Conservation (phyloP, 2,888 invertebrate genomes). For the Volucella inanis region DNA sequence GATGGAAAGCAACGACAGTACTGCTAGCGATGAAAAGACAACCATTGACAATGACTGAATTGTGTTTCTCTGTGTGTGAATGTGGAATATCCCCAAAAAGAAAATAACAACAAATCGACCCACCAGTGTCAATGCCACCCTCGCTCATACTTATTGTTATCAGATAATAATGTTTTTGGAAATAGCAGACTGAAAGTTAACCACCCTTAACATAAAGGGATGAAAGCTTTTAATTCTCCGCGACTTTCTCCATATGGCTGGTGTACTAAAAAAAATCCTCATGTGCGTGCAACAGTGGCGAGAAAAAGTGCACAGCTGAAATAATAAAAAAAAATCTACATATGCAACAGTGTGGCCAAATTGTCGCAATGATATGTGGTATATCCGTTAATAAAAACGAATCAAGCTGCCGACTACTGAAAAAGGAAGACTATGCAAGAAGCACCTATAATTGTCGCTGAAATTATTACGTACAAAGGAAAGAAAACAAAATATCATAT, state of each 20-base stretch:
- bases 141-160: conserved; percentile 16
- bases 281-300: conserved; percentile 45
- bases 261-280: conserved; percentile 27
- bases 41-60: conserved; percentile 53
- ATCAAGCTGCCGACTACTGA: too few relatives aligned
- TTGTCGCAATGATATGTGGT: too few relatives aligned
- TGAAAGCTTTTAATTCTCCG: conserved; percentile 27
- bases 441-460: too few relatives aligned
- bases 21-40: conserved; percentile 50
- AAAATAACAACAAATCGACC: conserved; percentile 32
- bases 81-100: conserved; percentile 44
- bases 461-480: too few relatives aligned
- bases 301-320: conserved; percentile 11
- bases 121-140: conserved; percentile 34
- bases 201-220: conserved; percentile 14
- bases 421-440: too few relatives aligned
- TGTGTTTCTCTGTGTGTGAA: conserved; percentile 27
- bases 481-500: too few relatives aligned
- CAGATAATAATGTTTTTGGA: conserved; percentile 58
- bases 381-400: too few relatives aligned
- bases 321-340: too few relatives aligned
- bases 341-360: too few relatives aligned
- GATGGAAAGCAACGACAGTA: conserved; percentile 54
- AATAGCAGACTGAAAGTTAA: conserved; percentile 21
- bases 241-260: background rate